Evolutionary conservation across 2,888 invertebrate species (phyloP).

Genomic region (Cephus pygmeus): DNA sequence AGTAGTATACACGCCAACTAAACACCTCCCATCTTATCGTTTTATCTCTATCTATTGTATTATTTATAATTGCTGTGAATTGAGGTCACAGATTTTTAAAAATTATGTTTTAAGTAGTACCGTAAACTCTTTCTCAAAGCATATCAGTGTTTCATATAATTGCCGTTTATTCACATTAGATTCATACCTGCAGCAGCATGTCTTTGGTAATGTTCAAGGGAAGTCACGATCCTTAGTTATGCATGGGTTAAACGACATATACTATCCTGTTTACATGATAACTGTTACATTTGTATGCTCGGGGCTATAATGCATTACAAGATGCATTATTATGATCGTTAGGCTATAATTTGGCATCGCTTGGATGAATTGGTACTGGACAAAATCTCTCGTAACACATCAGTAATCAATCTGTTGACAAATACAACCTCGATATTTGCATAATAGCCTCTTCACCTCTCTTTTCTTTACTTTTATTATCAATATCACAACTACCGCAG

Average conservation of each 20-base stretch:
- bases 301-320: slow-evolving; percentile 5
- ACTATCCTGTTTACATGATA: neutral
- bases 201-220: slow-evolving; percentile 23
- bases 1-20: neutral
- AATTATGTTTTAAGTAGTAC: neutral
- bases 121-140: neutral
- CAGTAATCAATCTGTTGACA: neutral
- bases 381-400: neutral
- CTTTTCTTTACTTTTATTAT: slow-evolving; percentile 25
- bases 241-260: slow-evolving; percentile 30
- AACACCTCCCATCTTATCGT: neutral
- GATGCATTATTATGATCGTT: slow-evolving; percentile 12
- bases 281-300: neutral
- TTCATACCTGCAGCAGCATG: slow-evolving; percentile 7
- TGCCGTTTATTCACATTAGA: slow-evolving; percentile 10
- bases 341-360: neutral
- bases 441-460: slow-evolving; percentile 37
- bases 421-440: slow-evolving; percentile 20
- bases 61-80: neutral
- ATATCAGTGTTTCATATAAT: slow-evolving; percentile 8
- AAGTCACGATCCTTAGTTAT: slow-evolving; percentile 30
- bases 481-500: neutral
- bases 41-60: neutral
- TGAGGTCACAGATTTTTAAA: neutral
- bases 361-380: neutral